These are phyloP conservation scores for Enteromius trimaculatus DNA, from an alignment of 2,797 vertebrate genomes.

Conservation along the genomic window DNA sequence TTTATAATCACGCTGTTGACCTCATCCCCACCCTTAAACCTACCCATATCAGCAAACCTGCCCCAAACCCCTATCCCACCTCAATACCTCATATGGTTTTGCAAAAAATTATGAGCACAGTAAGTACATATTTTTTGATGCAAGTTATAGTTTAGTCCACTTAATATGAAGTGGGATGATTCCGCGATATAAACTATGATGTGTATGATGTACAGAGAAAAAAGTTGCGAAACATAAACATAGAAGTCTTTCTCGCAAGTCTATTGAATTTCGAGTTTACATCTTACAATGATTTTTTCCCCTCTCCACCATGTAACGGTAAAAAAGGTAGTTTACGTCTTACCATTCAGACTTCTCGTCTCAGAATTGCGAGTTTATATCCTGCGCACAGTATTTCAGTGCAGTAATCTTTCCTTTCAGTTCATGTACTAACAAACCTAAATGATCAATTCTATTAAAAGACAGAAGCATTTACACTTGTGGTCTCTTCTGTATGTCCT, in stretches of 20 bases:
- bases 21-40: no score
- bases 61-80: no score
- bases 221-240: neutral
- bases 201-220: neutral
- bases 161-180: neutral
- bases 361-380: neutral
- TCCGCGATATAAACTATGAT: neutral
- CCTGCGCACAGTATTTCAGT: neutral
- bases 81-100: no score
- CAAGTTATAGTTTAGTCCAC: no score
- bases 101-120: no score
- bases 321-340: neutral
- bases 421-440: neutral
- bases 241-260: neutral
- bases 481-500: conserved; percentile 32
- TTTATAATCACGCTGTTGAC: no score
- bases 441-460: neutral
- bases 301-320: no score
- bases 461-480: neutral
- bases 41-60: no score
- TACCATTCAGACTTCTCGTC: neutral
- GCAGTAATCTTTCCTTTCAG: neutral
- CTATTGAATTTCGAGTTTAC: neutral
- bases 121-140: no score
- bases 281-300: neutral